These are phyloP conservation scores for Chiridota heheva DNA, from an alignment of 35 echinoderm and acorn worm species.

Conservation along the genomic window DNA sequence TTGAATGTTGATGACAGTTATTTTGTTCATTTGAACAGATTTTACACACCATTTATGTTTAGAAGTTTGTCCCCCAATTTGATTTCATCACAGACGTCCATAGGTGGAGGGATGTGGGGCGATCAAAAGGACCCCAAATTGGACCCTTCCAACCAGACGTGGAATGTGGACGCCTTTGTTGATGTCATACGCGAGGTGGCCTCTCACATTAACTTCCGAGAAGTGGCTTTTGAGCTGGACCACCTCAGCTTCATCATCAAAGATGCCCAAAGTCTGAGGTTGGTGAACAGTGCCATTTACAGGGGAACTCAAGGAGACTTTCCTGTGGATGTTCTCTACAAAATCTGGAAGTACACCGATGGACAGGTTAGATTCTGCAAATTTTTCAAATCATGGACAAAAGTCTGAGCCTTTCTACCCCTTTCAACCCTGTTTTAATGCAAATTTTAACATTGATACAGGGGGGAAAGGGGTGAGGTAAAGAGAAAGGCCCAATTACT, in stretches of 20 bases:
- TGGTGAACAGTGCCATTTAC: constrained; percentile 77
- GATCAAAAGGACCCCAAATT: constrained; percentile 76
- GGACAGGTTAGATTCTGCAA: constrained; percentile 66
- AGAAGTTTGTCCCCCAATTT: too few relatives aligned
- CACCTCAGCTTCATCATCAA: constrained; percentile 72
- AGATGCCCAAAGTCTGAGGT: constrained; percentile 66
- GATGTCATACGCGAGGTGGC: constrained; percentile 79
- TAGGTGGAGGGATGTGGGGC: constrained; percentile 84
- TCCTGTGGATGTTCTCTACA: constrained; percentile 82
- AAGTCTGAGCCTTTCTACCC: neutral
- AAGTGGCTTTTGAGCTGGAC: constrained; percentile 82
- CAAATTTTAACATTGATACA: neutral
- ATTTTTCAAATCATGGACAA: neutral
- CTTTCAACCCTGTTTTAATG: neutral
- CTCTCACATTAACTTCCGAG: constrained; percentile 87
- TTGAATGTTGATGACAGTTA: too few relatives aligned
- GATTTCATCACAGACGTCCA: too few relatives aligned
- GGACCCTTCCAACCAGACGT: constrained; percentile 35
- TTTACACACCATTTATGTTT: too few relatives aligned
- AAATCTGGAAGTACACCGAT: constrained; percentile 85
- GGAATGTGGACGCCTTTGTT: constrained; percentile 87
- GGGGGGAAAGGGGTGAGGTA: too few relatives aligned
- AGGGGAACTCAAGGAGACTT: constrained; percentile 80
- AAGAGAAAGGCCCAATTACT: too few relatives aligned
- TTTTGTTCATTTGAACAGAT: too few relatives aligned